Evolutionary conservation across 2,113 vertebrate genomes (phyloP), one percentile per base, ranked within the genome.

Genomic region (Pao palembangensis): DNA sequence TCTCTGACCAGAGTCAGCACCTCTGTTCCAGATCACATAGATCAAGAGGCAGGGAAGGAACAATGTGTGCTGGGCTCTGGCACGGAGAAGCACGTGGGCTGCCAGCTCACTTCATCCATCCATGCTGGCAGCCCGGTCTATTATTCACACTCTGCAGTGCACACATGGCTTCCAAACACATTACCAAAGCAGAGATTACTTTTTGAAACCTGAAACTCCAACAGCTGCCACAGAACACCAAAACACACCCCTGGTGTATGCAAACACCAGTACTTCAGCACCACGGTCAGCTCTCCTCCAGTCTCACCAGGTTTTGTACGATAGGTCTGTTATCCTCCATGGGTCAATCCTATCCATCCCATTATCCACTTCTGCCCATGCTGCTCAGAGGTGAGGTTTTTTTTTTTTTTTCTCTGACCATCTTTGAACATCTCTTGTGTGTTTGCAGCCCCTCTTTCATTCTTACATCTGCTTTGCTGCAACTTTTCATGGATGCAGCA

Each of bases 1-100:
- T 71, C 75, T 85, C 77, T 31, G 14, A 66, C 79, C 73, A 34
- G 71, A 83, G 82, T 86, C 82, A 87, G 75, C 80, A 85, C 73
- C 80, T 82, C 74, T 75, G 81, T 34, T 78, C 72, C 73, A 75
- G 72, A 84, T 85, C 72, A 44, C 70, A 71, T 46, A 62, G 67
- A 76, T 78, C 67, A 78, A 57, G 58, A 73, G 69, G 73, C 76
- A 80, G 71, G 76, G 69, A 73, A 73, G 72, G 74, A 85, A 80
- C 78, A 86, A 80, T 75, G 60, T 75, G 68, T 13, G 18, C 71
- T 51, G 57, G 58, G 73, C 71, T 70, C 73, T 82, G 81, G 83
- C 79, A 64, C 63, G 57, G 78, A 64, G 60, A 8, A 41, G 71
- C 38, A n/a, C 67, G 73, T 61, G 64, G 38, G 7, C 64, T 73